These are phyloP conservation scores for Meles meles DNA, from an alignment of 2,113 vertebrate species.

Conservation along the genomic window DNA sequence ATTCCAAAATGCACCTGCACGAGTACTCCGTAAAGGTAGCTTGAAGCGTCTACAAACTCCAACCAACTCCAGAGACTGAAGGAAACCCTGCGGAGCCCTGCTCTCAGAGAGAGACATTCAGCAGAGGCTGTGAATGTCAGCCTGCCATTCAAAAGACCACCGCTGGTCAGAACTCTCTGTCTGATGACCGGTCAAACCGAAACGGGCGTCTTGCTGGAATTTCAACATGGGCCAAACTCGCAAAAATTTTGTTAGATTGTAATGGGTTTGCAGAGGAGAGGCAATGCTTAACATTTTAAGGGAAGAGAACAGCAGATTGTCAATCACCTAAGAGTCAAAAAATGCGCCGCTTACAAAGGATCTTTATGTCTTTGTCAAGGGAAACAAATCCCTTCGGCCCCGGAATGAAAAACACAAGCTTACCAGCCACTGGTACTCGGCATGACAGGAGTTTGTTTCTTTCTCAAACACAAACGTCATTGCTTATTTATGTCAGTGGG, in stretches of 20 bases:
- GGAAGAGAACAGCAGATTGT: not conserved
- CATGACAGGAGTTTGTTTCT: not conserved
- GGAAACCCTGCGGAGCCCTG: too few relatives aligned
- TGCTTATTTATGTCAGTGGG: not conserved
- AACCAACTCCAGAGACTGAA: not conserved
- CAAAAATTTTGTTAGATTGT: not conserved
- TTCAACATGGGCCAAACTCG: not conserved
- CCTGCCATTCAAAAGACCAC: not conserved
- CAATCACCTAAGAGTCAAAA: not conserved
- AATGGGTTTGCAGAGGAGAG: not conserved
- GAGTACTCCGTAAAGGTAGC: not conserved
- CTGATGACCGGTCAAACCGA: not conserved
- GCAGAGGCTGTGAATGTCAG: not conserved
- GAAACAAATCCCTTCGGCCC: not conserved
- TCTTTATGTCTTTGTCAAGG: not conserved
- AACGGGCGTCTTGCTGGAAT: not conserved
- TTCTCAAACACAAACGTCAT: not conserved
- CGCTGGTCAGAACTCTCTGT: not conserved
- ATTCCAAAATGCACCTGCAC: not conserved
- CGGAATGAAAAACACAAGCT: not conserved
- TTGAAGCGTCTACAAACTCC: not conserved
- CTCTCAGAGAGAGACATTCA: not conserved
- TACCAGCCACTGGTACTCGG: not conserved
- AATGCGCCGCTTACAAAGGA: not conserved
- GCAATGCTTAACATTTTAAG: not conserved